A percentile compares a stretch with the other conserved stretches of the same genome.
These are phyloP conservation scores for Amphiduros pacificus DNA, from an alignment of 2,888 invertebrate genomes.

Conservation along the genomic window DNA sequence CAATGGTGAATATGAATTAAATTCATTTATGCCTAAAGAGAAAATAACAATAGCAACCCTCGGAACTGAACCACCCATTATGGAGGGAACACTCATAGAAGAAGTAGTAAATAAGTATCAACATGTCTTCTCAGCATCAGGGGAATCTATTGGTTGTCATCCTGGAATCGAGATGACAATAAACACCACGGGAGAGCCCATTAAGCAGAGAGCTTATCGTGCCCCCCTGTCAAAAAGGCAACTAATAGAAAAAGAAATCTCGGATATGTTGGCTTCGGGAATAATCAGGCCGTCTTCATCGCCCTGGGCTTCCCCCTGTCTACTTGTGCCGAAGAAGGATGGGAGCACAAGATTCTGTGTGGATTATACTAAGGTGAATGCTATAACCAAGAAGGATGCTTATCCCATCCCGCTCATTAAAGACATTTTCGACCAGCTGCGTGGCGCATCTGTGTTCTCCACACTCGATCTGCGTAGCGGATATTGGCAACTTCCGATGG, in stretches of 20 bases:
- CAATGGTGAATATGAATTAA: too few relatives aligned
- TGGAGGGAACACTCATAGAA: background rate
- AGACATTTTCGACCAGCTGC: slow-evolving; percentile 24
- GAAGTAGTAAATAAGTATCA: background rate
- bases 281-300: background rate
- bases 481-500: slow-evolving; percentile 22
- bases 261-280: background rate
- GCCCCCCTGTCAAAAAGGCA: background rate
- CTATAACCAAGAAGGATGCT: slow-evolving; percentile 6
- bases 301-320: background rate
- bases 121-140: background rate
- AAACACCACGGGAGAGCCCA: background rate
- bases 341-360: slow-evolving; percentile 17
- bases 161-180: background rate
- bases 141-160: background rate
- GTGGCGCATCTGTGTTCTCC: slow-evolving; percentile 13
- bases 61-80: too few relatives aligned
- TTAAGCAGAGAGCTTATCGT: too few relatives aligned
- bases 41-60: too few relatives aligned
- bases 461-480: slow-evolving; percentile 19
- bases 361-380: slow-evolving; percentile 20
- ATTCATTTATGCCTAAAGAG: too few relatives aligned
- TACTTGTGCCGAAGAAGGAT: background rate
- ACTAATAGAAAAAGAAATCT: background rate
- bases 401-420: slow-evolving; percentile 23